Evolutionary conservation across 2,113 vertebrate species (phyloP).

Genomic region (Leucopsar rothschildi): DNA sequence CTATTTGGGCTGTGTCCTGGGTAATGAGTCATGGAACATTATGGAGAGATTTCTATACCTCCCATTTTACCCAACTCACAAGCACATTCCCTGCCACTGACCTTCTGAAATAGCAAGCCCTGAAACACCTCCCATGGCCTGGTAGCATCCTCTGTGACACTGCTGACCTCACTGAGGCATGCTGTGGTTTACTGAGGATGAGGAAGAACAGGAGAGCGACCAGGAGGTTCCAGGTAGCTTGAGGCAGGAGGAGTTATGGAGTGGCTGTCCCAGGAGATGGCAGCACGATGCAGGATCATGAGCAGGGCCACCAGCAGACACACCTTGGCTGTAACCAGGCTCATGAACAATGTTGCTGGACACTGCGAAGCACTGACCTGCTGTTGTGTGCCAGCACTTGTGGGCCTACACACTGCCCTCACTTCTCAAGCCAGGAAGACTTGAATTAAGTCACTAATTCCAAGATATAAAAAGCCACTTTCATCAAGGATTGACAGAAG

Average conservation of each 20-base stretch:
- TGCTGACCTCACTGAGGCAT: not conserved
- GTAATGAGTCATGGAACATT: not conserved
- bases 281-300: not conserved
- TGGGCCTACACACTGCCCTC: not conserved
- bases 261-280: not conserved
- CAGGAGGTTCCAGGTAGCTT: not conserved
- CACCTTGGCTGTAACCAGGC: not conserved
- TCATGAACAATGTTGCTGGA: not conserved
- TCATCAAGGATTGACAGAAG: not conserved
- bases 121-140: not conserved
- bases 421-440: not conserved
- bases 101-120: not conserved
- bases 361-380: not conserved
- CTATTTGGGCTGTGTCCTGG: not conserved
- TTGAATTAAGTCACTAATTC: not conserved
- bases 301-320: not conserved
- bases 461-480: not conserved
- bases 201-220: not conserved
- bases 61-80: not conserved
- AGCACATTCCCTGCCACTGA: not conserved
- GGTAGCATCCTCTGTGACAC: not conserved
- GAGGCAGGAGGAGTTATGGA: not conserved
- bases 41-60: not conserved
- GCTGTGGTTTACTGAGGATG: not conserved
- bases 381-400: not conserved